Base-by-base conservation (phyloP, 1,140 invertebrate species). In the Tyrophagus putrescentiae region DNA sequence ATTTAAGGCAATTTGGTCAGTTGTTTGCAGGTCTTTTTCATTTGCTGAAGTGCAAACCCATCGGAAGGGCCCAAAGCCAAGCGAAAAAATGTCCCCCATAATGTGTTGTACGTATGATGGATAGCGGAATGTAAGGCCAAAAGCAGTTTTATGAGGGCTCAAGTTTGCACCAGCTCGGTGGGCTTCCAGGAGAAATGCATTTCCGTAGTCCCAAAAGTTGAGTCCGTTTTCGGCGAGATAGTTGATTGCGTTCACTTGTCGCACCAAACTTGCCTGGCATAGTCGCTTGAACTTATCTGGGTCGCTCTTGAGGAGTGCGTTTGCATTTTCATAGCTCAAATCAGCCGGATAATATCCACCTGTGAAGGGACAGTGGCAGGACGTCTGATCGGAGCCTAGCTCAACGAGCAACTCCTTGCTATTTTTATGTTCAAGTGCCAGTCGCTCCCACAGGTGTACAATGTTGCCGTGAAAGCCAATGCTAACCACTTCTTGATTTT, bases 31-130 rank as follows among this genome's bases (percentile, higher is more conserved):
- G 68, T 84, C 82, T 31, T 66, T 59, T 3, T 70, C 64, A 6
- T 73, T 63, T 33, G 77, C 74, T 4, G 81, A 83, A 5, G 78
- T 78, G 67, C 81, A 83, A 9, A 83, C 76, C 81, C 81, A 83
- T 33, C 82, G 78, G 68, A 83, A 83, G 2, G 81, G 82, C n/a
- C 82, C 81, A 69, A 84, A 84, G 16, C 81, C 81, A 34, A 83
- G 67, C 1, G 81, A 82, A 68, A 83, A 83, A 54, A 83, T 80
- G 64, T 83, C 80, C 5, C 81, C 82, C 81, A 84, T 83, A 56
- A 83, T 82, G 64, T 83, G 77, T 68, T 84, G 80, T 23, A 83
- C 79, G 66, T 84, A 83, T 33, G 79, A 80, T 18, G 81, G 81
- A 69, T 81, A 84, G 28, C 75, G 70, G 66, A 83, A 83, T 31